phyloP scores from a whole-genome alignment of 2,797 vertebrate genomes.

The Danio aesculapii region DNA sequence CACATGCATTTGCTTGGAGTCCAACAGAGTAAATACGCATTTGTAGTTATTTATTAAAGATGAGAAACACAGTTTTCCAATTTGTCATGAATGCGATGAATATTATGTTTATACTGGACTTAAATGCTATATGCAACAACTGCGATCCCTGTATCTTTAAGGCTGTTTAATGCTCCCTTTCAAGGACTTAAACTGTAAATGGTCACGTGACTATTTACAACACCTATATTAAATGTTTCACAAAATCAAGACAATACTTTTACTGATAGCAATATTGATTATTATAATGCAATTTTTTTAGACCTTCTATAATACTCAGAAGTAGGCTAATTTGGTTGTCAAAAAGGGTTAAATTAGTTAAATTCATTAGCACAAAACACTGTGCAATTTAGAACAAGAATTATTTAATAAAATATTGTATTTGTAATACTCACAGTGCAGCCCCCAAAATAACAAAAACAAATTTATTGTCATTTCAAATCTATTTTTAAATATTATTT shows the following conservation, averaged over 20 bases:
- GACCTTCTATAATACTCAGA: neutral
- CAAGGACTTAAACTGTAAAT: neutral
- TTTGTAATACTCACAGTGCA: too few relatives aligned
- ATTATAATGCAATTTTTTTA: neutral
- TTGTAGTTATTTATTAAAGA: neutral
- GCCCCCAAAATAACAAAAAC: too few relatives aligned
- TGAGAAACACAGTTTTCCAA: neutral
- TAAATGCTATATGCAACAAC: neutral
- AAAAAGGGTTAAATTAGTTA: neutral
- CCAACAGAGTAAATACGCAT: neutral
- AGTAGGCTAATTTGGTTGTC: neutral
- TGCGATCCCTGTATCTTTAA: neutral
- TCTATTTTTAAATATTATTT: too few relatives aligned
- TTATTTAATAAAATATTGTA: too few relatives aligned
- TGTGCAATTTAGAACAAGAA: too few relatives aligned
- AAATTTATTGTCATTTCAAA: too few relatives aligned
- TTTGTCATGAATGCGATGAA: neutral
- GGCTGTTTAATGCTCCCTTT: neutral
- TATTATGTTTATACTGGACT: neutral
- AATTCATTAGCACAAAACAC: too few relatives aligned
- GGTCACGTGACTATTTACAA: constrained; percentile 13
- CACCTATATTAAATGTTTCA: neutral
- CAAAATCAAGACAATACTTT: neutral
- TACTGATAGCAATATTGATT: neutral
- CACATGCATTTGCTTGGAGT: neutral